These are phyloP conservation scores for Dolichallabes microphthalmus DNA, from an alignment of 2,113 vertebrate species.

Conservation along the genomic window DNA sequence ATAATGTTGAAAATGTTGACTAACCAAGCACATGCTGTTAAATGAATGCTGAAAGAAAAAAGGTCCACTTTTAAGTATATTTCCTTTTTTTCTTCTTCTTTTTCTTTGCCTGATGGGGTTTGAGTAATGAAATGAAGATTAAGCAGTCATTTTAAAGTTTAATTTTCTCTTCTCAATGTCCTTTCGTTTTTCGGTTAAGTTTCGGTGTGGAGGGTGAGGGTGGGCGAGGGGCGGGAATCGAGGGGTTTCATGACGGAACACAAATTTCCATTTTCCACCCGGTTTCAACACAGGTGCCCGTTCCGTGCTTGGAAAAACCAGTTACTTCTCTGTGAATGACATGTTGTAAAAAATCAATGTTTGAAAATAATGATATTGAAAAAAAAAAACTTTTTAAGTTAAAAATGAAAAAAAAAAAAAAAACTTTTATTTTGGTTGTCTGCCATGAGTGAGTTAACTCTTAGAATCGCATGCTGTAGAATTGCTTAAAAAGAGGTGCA, in stretches of 20 bases:
- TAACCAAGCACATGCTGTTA: slow-evolving; percentile 83
- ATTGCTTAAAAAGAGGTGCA: slow-evolving; percentile 93
- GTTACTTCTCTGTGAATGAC: slow-evolving; percentile 96
- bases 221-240: slow-evolving; percentile 13
- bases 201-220: slow-evolving; percentile 47
- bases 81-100: slow-evolving; percentile 63
- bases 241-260: slow-evolving; percentile 45
- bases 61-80: slow-evolving; percentile 64
- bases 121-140: slow-evolving; percentile 77
- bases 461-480: slow-evolving; percentile 99
- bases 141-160: slow-evolving; percentile 70
- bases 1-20: slow-evolving; percentile 77
- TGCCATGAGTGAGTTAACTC: slow-evolving; percentile 97
- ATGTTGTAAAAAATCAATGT: slow-evolving; percentile 99
- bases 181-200: slow-evolving; percentile 62
- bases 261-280: slow-evolving; percentile 65
- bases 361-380: slow-evolving; percentile 98
- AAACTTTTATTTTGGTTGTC: slow-evolving; percentile 83
- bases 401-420: slow-evolving; percentile 86
- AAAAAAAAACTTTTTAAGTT: slow-evolving; percentile 92
- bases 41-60: slow-evolving; percentile 68
- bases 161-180: slow-evolving; percentile 49
- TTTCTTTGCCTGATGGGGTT: slow-evolving; percentile 57
- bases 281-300: slow-evolving; percentile 81
- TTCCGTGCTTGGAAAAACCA: slow-evolving; percentile 89